phyloP scores from a whole-genome alignment of 2,113 vertebrate species.

The Guaruba guarouba region DNA sequence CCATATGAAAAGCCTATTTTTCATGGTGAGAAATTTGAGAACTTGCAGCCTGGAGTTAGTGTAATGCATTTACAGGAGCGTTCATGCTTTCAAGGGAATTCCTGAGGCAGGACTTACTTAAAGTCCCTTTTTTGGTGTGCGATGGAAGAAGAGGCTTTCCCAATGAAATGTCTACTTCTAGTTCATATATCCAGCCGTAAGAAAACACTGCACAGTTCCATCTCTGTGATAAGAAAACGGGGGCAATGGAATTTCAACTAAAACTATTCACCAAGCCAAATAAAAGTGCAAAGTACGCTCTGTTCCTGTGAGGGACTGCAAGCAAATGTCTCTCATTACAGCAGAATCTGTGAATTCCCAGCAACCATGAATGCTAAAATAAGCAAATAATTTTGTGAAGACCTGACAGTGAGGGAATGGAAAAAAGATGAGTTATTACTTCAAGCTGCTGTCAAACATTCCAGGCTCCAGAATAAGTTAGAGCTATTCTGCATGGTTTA shows the following conservation, averaged over 20 bases:
- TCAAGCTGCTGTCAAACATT: conserved; percentile 33
- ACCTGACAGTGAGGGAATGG: conserved; percentile 14
- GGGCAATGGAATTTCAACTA: not conserved
- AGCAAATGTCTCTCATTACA: not conserved
- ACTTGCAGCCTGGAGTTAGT: not conserved
- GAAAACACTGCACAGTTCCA: not conserved
- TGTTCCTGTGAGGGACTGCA: not conserved
- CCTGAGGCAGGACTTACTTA: not conserved
- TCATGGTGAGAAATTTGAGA: not conserved
- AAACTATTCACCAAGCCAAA: not conserved
- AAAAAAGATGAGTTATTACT: conserved; percentile 43
- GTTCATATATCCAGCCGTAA: not conserved
- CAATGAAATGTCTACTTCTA: not conserved
- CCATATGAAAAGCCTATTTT: not conserved
- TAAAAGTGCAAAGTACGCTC: not conserved
- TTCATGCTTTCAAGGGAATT: not conserved
- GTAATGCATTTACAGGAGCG: not conserved
- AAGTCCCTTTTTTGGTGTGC: not conserved
- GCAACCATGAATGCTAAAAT: conserved; percentile 13
- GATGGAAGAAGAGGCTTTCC: not conserved
- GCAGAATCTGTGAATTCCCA: conserved; percentile 10
- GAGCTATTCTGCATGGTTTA: not conserved
- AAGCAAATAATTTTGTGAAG: conserved; percentile 23
- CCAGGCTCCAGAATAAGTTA: not conserved
- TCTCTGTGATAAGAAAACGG: not conserved